Percentiles rank a stretch among this genome's conserved stretches.
Evolutionary conservation across 2,888 invertebrate genomes (phyloP).

Genomic region (Leucoptera coffeella): DNA sequence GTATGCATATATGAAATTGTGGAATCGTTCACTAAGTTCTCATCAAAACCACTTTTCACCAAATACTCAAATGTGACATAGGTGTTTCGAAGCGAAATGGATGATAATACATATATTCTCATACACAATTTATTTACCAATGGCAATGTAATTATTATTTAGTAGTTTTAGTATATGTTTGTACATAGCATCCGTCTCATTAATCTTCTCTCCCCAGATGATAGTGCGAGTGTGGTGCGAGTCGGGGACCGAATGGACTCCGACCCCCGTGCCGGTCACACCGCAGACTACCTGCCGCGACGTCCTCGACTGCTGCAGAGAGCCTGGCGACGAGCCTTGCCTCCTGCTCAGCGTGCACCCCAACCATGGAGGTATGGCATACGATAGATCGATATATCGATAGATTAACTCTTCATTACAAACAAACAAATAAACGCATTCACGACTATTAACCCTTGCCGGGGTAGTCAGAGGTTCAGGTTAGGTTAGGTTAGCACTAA

Average conservation of each 20-base stretch:
- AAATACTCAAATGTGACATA: too few relatives aligned
- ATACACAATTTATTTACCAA: too few relatives aligned
- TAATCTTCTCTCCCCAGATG: conserved; percentile 41
- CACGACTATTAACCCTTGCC: too few relatives aligned
- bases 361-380: conserved; percentile 47
- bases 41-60: too few relatives aligned
- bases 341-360: conserved; percentile 55
- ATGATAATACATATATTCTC: too few relatives aligned
- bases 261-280: conserved; percentile 58
- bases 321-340: conserved; percentile 60
- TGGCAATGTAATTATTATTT: not conserved
- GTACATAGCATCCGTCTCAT: not conserved
- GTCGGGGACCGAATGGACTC: conserved; percentile 42
- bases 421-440: not conserved
- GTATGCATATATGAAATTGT: too few relatives aligned
- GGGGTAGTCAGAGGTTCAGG: too few relatives aligned
- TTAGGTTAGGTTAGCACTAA: too few relatives aligned
- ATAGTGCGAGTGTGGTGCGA: conserved; percentile 62
- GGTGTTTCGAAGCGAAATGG: too few relatives aligned
- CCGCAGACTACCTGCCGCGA: conserved; percentile 59
- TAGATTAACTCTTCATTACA: not conserved
- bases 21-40: too few relatives aligned
- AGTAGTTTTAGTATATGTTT: not conserved
- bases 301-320: conserved; percentile 59
- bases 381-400: not conserved